Conservation (phyloP, 1,140 invertebrate genomes). For the Pseudachorutes palmiensis region DNA sequence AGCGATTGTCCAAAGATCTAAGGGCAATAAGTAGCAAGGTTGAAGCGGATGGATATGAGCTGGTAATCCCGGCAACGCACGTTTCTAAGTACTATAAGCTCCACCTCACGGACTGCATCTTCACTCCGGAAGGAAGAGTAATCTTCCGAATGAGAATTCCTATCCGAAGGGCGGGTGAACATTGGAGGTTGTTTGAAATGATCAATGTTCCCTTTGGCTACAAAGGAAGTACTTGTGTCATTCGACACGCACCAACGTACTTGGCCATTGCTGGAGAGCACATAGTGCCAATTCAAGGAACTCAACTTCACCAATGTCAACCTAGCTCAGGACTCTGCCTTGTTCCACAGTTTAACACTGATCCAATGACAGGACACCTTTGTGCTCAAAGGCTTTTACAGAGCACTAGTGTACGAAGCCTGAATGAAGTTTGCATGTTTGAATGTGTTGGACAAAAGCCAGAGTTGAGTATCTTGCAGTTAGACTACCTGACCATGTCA, state of each 20-base stretch:
- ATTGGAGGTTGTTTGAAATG: not conserved
- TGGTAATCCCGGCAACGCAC: not conserved
- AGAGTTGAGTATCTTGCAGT: not conserved
- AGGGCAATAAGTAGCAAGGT: not conserved
- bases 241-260: not conserved
- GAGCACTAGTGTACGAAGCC: not conserved
- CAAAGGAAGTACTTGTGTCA: not conserved
- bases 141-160: slow-evolving; percentile 1
- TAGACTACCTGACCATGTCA: not conserved
- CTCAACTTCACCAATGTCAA: not conserved
- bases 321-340: not conserved
- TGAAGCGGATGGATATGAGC: not conserved
- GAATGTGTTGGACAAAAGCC: not conserved
- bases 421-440: slow-evolving; percentile 3
- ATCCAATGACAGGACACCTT: not conserved
- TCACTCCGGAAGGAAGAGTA: not conserved
- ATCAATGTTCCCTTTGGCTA: not conserved
- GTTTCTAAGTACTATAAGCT: slow-evolving; percentile 1
- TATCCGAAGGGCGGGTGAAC: not conserved
- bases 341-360: slow-evolving; percentile 1
- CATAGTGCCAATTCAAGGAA: not conserved
- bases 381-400: not conserved
- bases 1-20: not conserved
- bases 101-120: not conserved
- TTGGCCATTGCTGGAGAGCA: not conserved